These are phyloP conservation scores for Sycobia sp. DNA, from an alignment of 1,140 invertebrate species.

Conservation along the genomic window DNA sequence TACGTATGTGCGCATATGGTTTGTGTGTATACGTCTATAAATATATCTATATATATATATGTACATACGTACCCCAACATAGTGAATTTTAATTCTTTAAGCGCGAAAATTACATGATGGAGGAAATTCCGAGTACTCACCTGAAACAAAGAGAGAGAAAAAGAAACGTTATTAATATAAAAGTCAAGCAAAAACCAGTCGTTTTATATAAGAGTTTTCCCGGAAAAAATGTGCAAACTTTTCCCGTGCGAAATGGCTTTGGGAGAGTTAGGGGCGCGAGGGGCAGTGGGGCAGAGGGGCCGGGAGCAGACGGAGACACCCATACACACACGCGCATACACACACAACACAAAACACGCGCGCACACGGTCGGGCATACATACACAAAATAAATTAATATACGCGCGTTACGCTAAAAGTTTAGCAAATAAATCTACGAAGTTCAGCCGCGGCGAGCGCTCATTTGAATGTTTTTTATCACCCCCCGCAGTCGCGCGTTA, in stretches of 20 bases:
- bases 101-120: too few relatives aligned
- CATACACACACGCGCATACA: too few relatives aligned
- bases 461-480: slow-evolving; percentile 42
- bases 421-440: slow-evolving; percentile 36
- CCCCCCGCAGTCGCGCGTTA: slow-evolving; percentile 38
- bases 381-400: slow-evolving; percentile 34
- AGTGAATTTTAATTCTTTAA: too few relatives aligned
- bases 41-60: too few relatives aligned
- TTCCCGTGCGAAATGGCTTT: slow-evolving; percentile 6
- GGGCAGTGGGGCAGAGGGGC: neutral
- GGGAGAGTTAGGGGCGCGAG: too few relatives aligned
- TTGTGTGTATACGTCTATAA: too few relatives aligned
- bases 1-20: too few relatives aligned
- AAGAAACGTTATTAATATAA: slow-evolving; percentile 18
- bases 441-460: slow-evolving; percentile 28
- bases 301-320: too few relatives aligned
- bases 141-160: slow-evolving; percentile 17
- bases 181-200: slow-evolving; percentile 1
- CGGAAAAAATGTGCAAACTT: slow-evolving; percentile 19
- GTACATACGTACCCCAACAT: too few relatives aligned
- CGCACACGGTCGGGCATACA: neutral
- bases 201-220: slow-evolving; percentile 21
- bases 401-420: slow-evolving; percentile 34
- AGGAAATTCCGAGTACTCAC: slow-evolving; percentile 22
- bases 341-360: slow-evolving; percentile 29